Evolutionary conservation across 2,888 invertebrate species (phyloP).

Genomic region (Trichopoda pennipes): DNA sequence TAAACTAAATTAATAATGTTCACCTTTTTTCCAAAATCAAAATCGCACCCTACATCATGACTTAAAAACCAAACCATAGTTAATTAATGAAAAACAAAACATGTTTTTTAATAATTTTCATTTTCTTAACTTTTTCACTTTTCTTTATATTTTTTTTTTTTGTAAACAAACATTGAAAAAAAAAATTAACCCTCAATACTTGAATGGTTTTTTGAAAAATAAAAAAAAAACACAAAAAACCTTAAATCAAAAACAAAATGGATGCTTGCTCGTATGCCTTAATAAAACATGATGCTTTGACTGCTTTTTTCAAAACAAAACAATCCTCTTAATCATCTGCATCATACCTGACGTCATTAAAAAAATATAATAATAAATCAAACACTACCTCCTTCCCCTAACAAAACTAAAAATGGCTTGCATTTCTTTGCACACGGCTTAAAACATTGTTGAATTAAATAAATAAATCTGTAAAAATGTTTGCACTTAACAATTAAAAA

Average conservation of each 20-base stretch:
- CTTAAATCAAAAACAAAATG: conserved; percentile 36
- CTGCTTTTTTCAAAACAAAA: conserved; percentile 43
- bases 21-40: conserved; percentile 63
- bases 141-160: conserved; percentile 37
- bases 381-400: conserved; percentile 59
- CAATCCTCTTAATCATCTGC: conserved; percentile 51
- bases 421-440: conserved; percentile 65
- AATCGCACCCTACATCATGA: conserved; percentile 60
- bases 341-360: conserved; percentile 54
- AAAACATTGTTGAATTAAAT: conserved; percentile 31
- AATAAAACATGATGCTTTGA: conserved; percentile 54
- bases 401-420: conserved; percentile 59
- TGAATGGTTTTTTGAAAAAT: conserved; percentile 49
- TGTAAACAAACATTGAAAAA: conserved; percentile 11
- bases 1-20: conserved; percentile 5
- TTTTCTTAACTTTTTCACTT: conserved; percentile 65
- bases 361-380: conserved; percentile 32
- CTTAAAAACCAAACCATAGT: conserved; percentile 18
- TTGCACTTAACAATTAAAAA: conserved; percentile 55
- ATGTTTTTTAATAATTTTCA: conserved; percentile 57
- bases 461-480: conserved; percentile 47
- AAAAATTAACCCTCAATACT: conserved; percentile 46
- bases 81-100: conserved; percentile 34
- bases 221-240: conserved; percentile 14
- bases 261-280: conserved; percentile 64